These are phyloP conservation scores for Flexamia atlantica DNA, from an alignment of 2,888 invertebrate species.

Conservation along the genomic window DNA sequence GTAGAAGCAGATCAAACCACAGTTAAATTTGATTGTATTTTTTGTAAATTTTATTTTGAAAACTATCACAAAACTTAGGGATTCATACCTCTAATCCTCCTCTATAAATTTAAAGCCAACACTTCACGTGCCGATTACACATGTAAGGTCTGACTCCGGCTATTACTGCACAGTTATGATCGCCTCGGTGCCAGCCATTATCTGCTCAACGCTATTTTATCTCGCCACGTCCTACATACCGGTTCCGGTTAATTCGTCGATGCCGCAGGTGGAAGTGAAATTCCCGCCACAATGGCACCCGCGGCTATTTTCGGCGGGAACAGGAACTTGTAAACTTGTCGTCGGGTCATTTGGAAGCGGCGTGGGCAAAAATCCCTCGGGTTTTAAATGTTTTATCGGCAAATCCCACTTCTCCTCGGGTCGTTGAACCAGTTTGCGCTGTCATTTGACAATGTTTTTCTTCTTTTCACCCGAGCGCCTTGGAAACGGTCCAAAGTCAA, in stretches of 20 bases:
- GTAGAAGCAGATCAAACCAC: too few relatives aligned
- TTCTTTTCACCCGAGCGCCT: slow-evolving; percentile 1
- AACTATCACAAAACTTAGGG: too few relatives aligned
- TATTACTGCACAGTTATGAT: too few relatives aligned
- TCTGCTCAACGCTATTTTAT: too few relatives aligned
- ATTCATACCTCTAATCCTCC: too few relatives aligned
- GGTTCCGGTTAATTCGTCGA: background rate
- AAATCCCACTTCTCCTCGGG: slow-evolving; percentile 33
- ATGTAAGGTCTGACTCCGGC: too few relatives aligned
- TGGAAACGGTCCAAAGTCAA: slow-evolving; percentile 32
- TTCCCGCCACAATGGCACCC: slow-evolving; percentile 46
- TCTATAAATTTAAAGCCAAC: too few relatives aligned
- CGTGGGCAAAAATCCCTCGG: slow-evolving; percentile 32
- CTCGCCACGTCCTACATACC: background rate
- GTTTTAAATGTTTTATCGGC: slow-evolving; percentile 55
- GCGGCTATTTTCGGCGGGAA: slow-evolving; percentile 49
- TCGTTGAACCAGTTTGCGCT: slow-evolving; percentile 29
- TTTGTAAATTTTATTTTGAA: too few relatives aligned
- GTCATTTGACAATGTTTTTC: slow-evolving; percentile 33
- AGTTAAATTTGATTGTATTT: too few relatives aligned
- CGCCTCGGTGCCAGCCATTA: too few relatives aligned
- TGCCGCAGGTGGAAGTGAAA: background rate
- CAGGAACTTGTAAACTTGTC: slow-evolving; percentile 58
- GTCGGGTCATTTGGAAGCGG: slow-evolving; percentile 25
- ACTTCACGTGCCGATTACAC: too few relatives aligned